Conservation (phyloP, 2,888 invertebrate species). For the Andricus curvator region DNA sequence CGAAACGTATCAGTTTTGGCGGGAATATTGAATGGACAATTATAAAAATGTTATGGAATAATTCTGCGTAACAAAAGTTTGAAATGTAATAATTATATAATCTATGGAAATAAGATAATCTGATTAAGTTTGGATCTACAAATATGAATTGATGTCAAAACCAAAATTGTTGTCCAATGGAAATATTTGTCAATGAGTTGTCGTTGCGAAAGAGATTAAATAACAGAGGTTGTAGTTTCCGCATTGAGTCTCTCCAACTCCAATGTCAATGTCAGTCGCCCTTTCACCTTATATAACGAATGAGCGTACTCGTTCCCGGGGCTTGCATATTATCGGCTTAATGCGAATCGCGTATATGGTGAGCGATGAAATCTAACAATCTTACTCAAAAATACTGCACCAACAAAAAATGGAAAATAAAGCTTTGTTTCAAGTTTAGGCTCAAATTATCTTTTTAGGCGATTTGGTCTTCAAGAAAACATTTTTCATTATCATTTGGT, state of each 20-base stretch:
- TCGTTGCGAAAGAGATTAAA: slow-evolving; percentile 76
- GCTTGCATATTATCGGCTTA: slow-evolving; percentile 63
- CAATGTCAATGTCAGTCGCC: slow-evolving; percentile 78
- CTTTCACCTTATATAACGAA: slow-evolving; percentile 78
- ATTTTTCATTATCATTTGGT: too few relatives aligned
- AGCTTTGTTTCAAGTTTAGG: too few relatives aligned
- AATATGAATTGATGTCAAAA: too few relatives aligned
- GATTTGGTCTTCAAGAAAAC: too few relatives aligned
- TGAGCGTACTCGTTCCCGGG: slow-evolving; percentile 60
- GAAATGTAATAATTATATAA: not conserved
- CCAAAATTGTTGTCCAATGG: not conserved
- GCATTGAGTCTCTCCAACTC: slow-evolving; percentile 71
- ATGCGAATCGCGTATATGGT: slow-evolving; percentile 58
- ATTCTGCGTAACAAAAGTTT: not conserved
- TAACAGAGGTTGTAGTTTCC: slow-evolving; percentile 74
- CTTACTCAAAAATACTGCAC: too few relatives aligned
- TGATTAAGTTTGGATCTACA: not conserved
- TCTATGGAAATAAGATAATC: not conserved
- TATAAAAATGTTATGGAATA: not conserved
- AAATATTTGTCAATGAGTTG: slow-evolving; percentile 56
- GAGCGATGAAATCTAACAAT: slow-evolving; percentile 14
- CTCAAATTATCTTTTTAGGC: too few relatives aligned
- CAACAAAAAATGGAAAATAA: too few relatives aligned
- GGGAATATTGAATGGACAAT: too few relatives aligned
- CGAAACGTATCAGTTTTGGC: not conserved